Evolutionary conservation across 2,113 vertebrate species (phyloP), one percentile per base, ranked within the genome.

Genomic region (Lagopus leucura): DNA sequence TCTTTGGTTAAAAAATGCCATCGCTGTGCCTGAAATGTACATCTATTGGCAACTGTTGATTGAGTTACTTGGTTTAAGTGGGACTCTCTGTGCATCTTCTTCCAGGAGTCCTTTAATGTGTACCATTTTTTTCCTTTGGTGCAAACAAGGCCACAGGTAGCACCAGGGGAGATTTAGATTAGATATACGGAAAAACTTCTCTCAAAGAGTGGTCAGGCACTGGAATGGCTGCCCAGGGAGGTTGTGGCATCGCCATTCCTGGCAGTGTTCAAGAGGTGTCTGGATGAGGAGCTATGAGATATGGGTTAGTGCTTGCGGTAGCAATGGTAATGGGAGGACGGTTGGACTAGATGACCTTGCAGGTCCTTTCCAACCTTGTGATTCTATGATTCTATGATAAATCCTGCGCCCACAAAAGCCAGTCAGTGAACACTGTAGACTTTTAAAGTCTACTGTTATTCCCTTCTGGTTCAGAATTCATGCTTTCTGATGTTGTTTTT

Each of bases 401-500:
- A 60, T 82, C 16, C 15, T 61, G 17, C 52, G 13, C 36, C 40
- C 7, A n/a, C 8, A 86, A 48, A 85, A 60, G 27, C 10, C 50
- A 30, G 16, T 48, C 69, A 57, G 40, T 78, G 38, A 95, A 28
- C 15, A 45, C 88, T 60, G n/a, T 6, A 58, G 58, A n/a, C 27
- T 77, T 96, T 55, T 30, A 32, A 95, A 91, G 54, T 76, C 66
- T 76, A 79, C 60, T 94, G 40, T 94, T 90, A 94, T 80, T 94
- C 60, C 40, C 66, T 88, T 63, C 65, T 72, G 60, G 45, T 75
- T 76, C 71, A 92, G 36, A 65, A 75, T 24, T 95, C 75, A 60
- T 90, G 73, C 42, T 43, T 27, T 34, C 85, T 90, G 88, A 32
- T 85, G 60, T 67, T 96, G 94, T 3, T 87, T 97, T 86, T 82